Evolutionary conservation across 2,113 vertebrate genomes (phyloP).

Genomic region (Eonycteris spelaea): DNA sequence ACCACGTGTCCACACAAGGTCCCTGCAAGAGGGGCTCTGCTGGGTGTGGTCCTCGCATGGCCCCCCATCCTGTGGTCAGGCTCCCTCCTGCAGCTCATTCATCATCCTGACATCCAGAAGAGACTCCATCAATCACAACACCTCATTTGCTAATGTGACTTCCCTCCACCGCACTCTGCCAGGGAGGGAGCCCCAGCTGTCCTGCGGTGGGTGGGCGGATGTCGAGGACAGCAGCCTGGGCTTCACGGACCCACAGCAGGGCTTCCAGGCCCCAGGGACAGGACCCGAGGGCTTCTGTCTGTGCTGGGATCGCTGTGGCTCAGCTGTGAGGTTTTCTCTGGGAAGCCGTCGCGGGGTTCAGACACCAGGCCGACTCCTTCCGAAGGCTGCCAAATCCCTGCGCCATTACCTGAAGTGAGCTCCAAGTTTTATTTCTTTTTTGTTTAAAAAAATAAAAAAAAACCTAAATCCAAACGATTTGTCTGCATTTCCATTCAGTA

Average conservation of each 20-base stretch:
- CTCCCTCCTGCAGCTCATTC: slow-evolving; percentile 36
- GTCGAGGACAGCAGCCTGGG: background rate
- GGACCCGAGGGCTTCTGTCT: background rate
- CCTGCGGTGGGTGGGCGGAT: background rate
- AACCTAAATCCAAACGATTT: background rate
- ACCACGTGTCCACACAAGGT: background rate
- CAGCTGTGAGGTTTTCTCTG: background rate
- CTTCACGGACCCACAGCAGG: background rate
- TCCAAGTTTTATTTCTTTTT: slow-evolving; percentile 20
- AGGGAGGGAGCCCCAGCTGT: background rate
- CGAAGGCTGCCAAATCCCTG: slow-evolving; percentile 12
- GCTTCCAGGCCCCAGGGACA: background rate
- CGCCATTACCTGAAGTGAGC: background rate
- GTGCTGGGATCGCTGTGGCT: background rate
- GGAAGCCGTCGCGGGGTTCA: background rate
- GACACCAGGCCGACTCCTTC: background rate
- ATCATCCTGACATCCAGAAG: slow-evolving; percentile 55
- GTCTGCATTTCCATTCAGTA: slow-evolving; percentile 35
- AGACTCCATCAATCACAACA: slow-evolving; percentile 68
- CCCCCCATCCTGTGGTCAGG: slow-evolving; percentile 45
- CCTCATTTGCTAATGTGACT: slow-evolving; percentile 42
- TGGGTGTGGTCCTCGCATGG: slow-evolving; percentile 29
- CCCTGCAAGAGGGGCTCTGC: background rate
- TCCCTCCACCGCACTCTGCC: background rate
- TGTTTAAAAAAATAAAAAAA: background rate